Evolutionary conservation across 2,113 vertebrate genomes (phyloP).

Genomic region (Argyrosomus japonicus): DNA sequence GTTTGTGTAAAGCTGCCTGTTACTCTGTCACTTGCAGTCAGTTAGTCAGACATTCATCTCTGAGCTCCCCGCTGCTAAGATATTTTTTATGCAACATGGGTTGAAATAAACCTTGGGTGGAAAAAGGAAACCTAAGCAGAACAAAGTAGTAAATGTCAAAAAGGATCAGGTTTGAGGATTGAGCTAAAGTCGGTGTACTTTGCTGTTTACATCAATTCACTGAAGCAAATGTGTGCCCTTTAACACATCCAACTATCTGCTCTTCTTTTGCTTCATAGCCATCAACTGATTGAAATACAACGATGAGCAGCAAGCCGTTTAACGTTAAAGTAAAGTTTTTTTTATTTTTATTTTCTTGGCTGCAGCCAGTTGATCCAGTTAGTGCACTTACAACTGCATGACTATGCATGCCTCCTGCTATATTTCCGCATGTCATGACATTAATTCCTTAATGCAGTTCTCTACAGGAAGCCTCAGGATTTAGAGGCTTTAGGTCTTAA

Average conservation of each 20-base stretch:
- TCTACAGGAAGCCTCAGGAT: conserved; percentile 51
- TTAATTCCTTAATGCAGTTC: conserved; percentile 69
- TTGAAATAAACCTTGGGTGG: background rate
- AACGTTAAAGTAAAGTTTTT: background rate
- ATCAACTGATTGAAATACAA: conserved; percentile 1
- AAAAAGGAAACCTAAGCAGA: conserved; percentile 28
- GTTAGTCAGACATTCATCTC: background rate
- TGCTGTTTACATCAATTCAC: background rate
- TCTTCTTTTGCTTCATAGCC: conserved; percentile 1
- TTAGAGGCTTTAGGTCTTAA: conserved; percentile 56
- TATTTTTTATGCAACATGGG: conserved; percentile 13
- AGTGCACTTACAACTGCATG: conserved; percentile 23
- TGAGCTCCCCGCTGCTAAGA: conserved; percentile 19
- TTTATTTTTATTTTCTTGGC: background rate
- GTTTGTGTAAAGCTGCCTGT: background rate
- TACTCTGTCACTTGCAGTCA: background rate
- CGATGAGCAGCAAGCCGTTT: background rate
- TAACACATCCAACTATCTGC: background rate
- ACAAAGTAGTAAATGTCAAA: conserved; percentile 22
- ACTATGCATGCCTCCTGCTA: conserved; percentile 27
- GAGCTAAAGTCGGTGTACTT: conserved; percentile 13
- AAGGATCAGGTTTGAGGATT: conserved; percentile 15
- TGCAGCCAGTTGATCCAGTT: conserved; percentile 6
- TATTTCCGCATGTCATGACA: conserved; percentile 47
- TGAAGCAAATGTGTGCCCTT: background rate